Percentiles rank a stretch among this genome's conserved stretches.
phyloP scores from a whole-genome alignment of 92 coral and sea anemone genomes.

The Bergia sp. region DNA sequence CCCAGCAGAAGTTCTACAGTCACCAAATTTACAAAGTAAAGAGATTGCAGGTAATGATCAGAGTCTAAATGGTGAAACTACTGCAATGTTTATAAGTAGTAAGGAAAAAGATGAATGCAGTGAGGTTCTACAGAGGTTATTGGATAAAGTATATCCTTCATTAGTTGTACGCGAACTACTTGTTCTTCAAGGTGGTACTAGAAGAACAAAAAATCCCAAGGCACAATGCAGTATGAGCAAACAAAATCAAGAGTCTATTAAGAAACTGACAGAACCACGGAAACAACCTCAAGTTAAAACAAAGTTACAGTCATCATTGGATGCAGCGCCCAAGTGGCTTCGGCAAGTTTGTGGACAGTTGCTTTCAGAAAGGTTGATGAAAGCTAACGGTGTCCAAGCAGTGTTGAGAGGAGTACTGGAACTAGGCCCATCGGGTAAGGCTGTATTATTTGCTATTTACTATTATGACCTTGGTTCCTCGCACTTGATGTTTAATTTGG shows the following conservation, averaged over 20 bases:
- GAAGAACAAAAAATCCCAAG: neutral
- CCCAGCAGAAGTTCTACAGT: neutral
- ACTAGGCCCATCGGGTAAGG: conserved; percentile 62
- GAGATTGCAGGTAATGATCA: neutral
- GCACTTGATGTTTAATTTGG: no score
- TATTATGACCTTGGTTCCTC: no score
- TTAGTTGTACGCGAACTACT: conserved; percentile 82
- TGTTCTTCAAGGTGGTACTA: conserved; percentile 69
- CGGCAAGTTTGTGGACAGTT: conserved; percentile 78
- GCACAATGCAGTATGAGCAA: neutral
- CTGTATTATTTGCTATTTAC: neutral
- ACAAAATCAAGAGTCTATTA: neutral
- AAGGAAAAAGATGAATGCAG: conserved; percentile 68
- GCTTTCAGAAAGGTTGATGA: conserved; percentile 86
- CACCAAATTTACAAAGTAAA: neutral
- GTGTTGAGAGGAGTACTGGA: conserved; percentile 82
- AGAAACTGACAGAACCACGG: neutral
- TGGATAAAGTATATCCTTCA: conserved; percentile 83
- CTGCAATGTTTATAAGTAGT: conserved; percentile 37
- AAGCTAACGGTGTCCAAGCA: conserved; percentile 81
- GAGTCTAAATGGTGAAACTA: neutral
- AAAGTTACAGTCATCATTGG: neutral
- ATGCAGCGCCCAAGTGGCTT: conserved; percentile 77
- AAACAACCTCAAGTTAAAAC: neutral
- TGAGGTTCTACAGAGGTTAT: conserved; percentile 57